Base-by-base conservation (phyloP, 92 coral and sea anemone species). In the Zoanthus gigantus region DNA sequence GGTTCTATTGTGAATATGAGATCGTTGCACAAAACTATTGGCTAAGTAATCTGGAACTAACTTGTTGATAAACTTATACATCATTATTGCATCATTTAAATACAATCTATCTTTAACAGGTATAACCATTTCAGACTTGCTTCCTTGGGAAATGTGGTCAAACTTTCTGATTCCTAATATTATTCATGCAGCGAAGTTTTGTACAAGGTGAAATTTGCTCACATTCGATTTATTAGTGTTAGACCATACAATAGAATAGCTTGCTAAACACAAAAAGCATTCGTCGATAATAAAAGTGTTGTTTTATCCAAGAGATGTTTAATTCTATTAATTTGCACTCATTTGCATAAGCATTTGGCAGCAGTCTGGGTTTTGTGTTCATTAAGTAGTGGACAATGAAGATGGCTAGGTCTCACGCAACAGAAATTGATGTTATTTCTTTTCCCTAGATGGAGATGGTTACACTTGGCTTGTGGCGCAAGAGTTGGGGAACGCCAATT, bases 141-240 rank as follows among this genome's bases (percentile, higher is more conserved):
- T 84, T 29, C 90, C 90, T 42, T 87, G 77, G 11, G 90, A 60
- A 53, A 88, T 79, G 71, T 88, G 78, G 53, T 79, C 86, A 78
- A 78, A 88, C 79, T 89, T 83, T 50, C 87, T n/a, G 69, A 63
- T 23, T 63, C 69, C 69, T 63, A 63, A 15, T 63, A 12, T 63
- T 63, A 1, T 63, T 23, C 29, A 23, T 15, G 69, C 84, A 54
- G 90, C 86, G 57, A 76, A 87, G 48, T 87, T 87, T 69, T 77
- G 86, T 31, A 78, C 86, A 32, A 23, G 29, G 57, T 77, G 86
- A 17, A 87, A 63, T 63, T 78, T 78, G 85, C 47, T 48, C 3
- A 76, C 67, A 60, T 37, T 78, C 46, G 42, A 34, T 12, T 77
- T 63, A 42, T 42, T 77, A 37, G 90, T 87, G 46, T 87, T 78